Conservation (phyloP, 2,888 invertebrate genomes). For the Ornithoptera alexandrae region DNA sequence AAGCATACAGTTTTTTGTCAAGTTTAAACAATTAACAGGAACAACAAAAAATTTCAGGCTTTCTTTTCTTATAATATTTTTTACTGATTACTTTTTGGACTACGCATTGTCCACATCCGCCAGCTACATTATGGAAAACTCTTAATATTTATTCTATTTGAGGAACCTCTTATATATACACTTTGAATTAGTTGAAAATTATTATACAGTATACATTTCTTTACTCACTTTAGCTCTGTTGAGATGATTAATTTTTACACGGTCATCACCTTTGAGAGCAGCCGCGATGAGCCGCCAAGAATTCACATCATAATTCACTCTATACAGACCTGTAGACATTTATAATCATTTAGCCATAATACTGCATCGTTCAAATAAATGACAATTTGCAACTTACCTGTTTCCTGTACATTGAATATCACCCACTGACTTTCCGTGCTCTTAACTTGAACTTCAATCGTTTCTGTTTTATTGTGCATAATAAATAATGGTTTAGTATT, state of each 20-base stretch:
- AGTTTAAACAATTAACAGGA: too few relatives aligned
- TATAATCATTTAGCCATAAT: background rate
- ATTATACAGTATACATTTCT: too few relatives aligned
- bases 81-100: too few relatives aligned
- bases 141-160: too few relatives aligned
- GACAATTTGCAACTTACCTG: slow-evolving; percentile 56
- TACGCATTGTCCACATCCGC: too few relatives aligned
- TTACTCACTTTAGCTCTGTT: slow-evolving; percentile 85
- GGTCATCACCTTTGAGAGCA: slow-evolving; percentile 63
- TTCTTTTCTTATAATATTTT: too few relatives aligned
- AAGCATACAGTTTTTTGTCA: too few relatives aligned
- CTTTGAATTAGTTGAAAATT: too few relatives aligned
- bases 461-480: slow-evolving; percentile 50
- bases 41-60: too few relatives aligned
- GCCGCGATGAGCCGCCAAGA: slow-evolving; percentile 75
- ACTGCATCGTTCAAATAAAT: background rate
- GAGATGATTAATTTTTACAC: slow-evolving; percentile 78
- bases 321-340: slow-evolving; percentile 76
- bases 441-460: slow-evolving; percentile 47
- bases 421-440: slow-evolving; percentile 60
- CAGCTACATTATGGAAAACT: too few relatives aligned
- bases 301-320: slow-evolving; percentile 82
- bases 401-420: slow-evolving; percentile 81
- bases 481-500: slow-evolving; percentile 62
- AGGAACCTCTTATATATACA: too few relatives aligned